Percentiles rank a stretch among this genome's conserved stretches.
phyloP scores from a whole-genome alignment of 2,797 vertebrate species.

The Garrulus glandarius region DNA sequence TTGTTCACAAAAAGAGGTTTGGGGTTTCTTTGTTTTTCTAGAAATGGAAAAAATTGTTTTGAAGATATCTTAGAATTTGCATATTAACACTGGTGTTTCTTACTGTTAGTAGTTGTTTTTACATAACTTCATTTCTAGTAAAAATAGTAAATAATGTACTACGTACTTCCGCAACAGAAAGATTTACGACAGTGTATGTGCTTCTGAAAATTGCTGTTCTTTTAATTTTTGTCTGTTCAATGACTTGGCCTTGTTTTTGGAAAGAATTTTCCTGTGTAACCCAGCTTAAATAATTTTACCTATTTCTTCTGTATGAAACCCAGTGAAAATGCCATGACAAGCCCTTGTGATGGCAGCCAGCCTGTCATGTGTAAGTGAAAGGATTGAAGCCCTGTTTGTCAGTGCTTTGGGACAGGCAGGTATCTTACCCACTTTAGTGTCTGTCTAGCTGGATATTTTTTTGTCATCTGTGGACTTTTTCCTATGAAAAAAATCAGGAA shows the following conservation, averaged over 20 bases:
- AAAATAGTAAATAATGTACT: not conserved
- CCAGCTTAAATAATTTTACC: not conserved
- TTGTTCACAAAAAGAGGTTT: not conserved
- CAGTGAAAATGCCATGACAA: not conserved
- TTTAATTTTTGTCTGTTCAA: not conserved
- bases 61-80: not conserved
- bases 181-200: not conserved
- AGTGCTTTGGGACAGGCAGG: not conserved
- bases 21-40: not conserved
- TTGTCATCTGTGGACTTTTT: not conserved
- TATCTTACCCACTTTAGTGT: not conserved
- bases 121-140: not conserved
- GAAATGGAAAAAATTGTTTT: not conserved
- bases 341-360: not conserved
- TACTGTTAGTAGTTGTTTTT: not conserved
- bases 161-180: not conserved
- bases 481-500: not conserved
- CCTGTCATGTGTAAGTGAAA: not conserved
- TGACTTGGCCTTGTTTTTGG: not conserved
- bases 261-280: not conserved
- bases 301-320: not conserved
- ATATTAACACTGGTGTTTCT: not conserved
- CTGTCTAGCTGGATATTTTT: not conserved
- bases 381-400: not conserved
- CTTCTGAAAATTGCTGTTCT: not conserved